A percentile compares a stretch with the other conserved stretches of the same genome.
Conservation (phyloP, 2,888 invertebrate species). For the Lycaena phlaeas region DNA sequence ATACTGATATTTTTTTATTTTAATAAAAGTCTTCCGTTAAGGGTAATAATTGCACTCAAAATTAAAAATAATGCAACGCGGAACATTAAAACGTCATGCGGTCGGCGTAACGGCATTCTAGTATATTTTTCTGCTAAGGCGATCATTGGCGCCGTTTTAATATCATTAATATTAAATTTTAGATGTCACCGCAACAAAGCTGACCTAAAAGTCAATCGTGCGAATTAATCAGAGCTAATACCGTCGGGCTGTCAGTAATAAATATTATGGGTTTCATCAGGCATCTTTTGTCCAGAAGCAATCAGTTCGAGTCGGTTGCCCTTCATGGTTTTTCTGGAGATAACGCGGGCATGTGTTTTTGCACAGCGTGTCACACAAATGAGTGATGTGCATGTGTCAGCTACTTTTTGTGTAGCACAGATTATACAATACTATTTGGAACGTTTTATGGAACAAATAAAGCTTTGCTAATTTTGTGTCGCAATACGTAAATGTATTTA, state of each 20-base stretch:
- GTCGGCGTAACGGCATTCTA: too few species aligned
- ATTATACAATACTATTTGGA: conserved; percentile 22
- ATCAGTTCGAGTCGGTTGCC: conserved; percentile 44
- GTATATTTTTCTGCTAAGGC: too few species aligned
- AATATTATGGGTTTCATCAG: conserved; percentile 28
- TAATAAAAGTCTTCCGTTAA: too few species aligned
- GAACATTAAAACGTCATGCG: too few species aligned
- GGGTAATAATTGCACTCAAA: too few species aligned
- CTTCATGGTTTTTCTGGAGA: conserved; percentile 42
- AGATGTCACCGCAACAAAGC: too few species aligned
- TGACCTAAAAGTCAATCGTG: conserved; percentile 8
- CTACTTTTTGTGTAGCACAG: conserved; percentile 39
- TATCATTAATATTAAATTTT: too few species aligned
- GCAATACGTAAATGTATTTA: too few species aligned
- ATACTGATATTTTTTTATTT: too few species aligned
- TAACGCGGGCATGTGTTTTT: conserved; percentile 50
- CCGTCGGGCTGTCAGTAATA: conserved; percentile 14
- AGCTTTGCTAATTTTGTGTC: neutral
- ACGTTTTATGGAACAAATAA: neutral
- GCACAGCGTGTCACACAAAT: conserved; percentile 45
- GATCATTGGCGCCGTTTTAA: too few species aligned
- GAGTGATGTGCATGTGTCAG: conserved; percentile 59
- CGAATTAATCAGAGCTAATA: conserved; percentile 9
- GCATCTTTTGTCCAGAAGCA: conserved; percentile 39
- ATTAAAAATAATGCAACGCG: too few species aligned